Base-by-base conservation (phyloP, 2,797 vertebrate genomes). In the Sparidentex hasta region DNA sequence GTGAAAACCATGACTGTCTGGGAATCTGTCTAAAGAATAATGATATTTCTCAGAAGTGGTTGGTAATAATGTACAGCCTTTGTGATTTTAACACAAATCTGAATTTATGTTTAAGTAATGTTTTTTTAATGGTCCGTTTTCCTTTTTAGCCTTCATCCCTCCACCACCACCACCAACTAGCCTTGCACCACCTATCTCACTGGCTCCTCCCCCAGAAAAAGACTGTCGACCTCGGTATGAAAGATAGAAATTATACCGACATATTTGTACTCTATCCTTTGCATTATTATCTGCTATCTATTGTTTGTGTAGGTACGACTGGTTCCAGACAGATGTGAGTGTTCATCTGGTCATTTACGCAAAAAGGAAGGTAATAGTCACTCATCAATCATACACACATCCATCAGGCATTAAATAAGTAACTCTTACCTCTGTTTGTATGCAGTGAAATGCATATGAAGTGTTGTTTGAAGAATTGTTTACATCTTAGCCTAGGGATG, bases 281-380 rank as follows among this genome's bases (percentile, higher is more conserved):
- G 62, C 50, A 11, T 27, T 0, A 21, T 59, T 11, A 0, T 78
- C 13, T 69, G 3, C 47, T 41, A 20, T 76, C 11, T 82, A 14
- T 33, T 74, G 7, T 73, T 68, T 13, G 83, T 90, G 55, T 74
- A 99, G 98, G 92, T 98, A 95, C 57, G 97, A 99, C 78, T 99
- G 98, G 98, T 99, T 99, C 94, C 98, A 99, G 83, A 98, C 97
- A 33, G 97, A 97, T 20, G 93, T 61, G 65, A 93, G 87, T 11
- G 91, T 99, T 82, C 96, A 95, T 66, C n/a, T 99, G 84, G 94
- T 97, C 13, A 81, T 99, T 90, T 99, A 99, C 78, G 94, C 97
- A 71, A 98, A 97, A 88, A 94, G 96, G 76, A 98, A 97, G 97
- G 98, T 99, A 94, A 84, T 11, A 1, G 3, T 11, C 2, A 4